Evolutionary conservation across 2,113 vertebrate genomes (phyloP).

Genomic region (Machaerirhynchus nigripectus): DNA sequence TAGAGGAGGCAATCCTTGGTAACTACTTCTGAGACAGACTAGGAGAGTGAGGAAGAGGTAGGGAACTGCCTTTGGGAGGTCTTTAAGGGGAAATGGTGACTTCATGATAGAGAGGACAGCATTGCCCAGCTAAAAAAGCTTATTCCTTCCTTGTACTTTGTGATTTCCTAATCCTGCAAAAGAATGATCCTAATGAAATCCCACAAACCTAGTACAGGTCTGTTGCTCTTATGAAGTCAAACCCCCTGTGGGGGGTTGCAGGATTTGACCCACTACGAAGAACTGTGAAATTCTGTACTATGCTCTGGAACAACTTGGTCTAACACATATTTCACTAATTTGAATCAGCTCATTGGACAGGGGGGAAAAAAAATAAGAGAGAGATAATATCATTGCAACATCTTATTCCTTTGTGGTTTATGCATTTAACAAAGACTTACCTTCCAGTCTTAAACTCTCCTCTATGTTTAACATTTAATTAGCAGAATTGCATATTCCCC

Average conservation of each 20-base stretch:
- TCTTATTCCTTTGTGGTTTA: neutral
- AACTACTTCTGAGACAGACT: neutral
- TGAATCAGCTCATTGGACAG: neutral
- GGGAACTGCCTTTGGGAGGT: neutral
- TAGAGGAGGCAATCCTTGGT: neutral
- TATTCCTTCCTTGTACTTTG: neutral
- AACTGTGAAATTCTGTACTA: neutral
- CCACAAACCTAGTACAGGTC: neutral
- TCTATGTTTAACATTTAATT: conserved; percentile 2
- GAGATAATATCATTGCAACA: neutral
- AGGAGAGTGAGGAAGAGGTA: neutral
- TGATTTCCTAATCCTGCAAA: neutral
- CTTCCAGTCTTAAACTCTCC: neutral
- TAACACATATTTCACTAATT: neutral
- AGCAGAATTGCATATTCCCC: neutral
- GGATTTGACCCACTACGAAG: neutral
- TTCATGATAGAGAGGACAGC: neutral
- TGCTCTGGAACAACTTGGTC: neutral
- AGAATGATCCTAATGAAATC: neutral
- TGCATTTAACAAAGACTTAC: neutral
- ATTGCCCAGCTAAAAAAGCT: neutral
- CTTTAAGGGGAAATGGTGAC: neutral
- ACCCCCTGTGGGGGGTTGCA: accelerated
- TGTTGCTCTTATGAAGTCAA: neutral
- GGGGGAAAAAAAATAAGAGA: accelerated